Evolutionary conservation across 2,113 vertebrate species (phyloP), one percentile per base, ranked within the genome.

Genomic region (Peromyscus polionotus): DNA sequence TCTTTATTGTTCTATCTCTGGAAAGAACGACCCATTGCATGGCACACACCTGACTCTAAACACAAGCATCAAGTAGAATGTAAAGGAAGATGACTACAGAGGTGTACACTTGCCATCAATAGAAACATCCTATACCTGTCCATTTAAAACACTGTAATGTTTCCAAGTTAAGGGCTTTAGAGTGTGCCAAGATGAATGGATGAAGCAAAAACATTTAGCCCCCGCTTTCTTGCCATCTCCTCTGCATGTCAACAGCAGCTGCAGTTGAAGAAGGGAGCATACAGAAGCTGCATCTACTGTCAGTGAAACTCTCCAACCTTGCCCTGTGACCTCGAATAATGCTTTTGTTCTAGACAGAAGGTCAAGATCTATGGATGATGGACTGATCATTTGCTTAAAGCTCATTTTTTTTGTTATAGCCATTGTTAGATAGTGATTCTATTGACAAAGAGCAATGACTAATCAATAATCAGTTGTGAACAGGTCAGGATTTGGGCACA

Each of bases 1-100:
- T 84, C 3, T 33, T 79, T 90, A 95, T 45, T 88, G 73, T 14
- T 42, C 42, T 7, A 11, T 68, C 51, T 79, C 51, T 90, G 79
- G 42, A 75, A 95, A 93, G 45, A 73, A 94, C 87, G 63, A 73
- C 31, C 9, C 36, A 91, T 48, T 48, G 88, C 76, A 86, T 94
- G 73, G 86, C 45, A 48, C 20, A 77, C 72, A 89, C 57, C 39
- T 94, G 51, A n/a, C 79, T 81, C 48, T 57, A 19, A n/a, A 81
- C 36, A n/a, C 17, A 57, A n/a, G 10, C 51, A 57, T 93, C 8
- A 20, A 91, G 16, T 57, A 70, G 57, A 83, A 63, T 72, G 2
- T 91, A 86, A 86, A 89, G 31, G 63, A 89, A 95, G 91, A 93
- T 24, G 63, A n/a, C 31, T 54, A 33, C 6, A 77, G 67, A 24